Percentiles rank a stretch among this genome's conserved stretches.
Conservation (phyloP, 1,140 invertebrate species). For the Achroia grisella region DNA sequence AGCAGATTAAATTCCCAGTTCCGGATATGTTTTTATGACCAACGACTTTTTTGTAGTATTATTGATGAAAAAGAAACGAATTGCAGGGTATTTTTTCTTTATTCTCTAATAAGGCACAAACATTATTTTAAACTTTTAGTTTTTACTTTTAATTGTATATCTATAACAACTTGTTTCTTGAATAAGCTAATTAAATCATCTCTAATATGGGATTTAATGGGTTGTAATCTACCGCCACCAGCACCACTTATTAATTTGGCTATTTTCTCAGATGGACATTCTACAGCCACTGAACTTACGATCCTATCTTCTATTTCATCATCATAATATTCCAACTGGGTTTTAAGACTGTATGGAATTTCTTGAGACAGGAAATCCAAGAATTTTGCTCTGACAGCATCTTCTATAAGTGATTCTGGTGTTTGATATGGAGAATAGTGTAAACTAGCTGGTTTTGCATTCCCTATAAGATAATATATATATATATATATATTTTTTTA, state of each 20-base stretch:
- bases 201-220: conserved; percentile 76
- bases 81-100: too few relatives aligned
- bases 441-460: conserved; percentile 79
- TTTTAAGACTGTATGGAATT: conserved; percentile 85
- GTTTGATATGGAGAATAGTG: conserved; percentile 79
- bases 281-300: conserved; percentile 76
- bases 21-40: too few relatives aligned
- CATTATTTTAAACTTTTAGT: conserved; percentile 18
- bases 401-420: conserved; percentile 79
- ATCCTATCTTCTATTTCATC: conserved; percentile 75
- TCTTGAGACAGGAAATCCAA: conserved; percentile 86
- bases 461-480: conserved; percentile 81
- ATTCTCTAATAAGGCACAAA: too few relatives aligned
- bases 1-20: too few relatives aligned
- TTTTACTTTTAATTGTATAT: conserved; percentile 39
- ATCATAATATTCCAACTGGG: conserved; percentile 80
- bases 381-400: conserved; percentile 85
- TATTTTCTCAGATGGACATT: conserved; percentile 76
- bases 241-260: conserved; percentile 78
- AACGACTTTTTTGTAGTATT: too few relatives aligned
- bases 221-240: conserved; percentile 77
- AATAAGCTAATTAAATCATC: conserved; percentile 58
- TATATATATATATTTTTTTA: too few relatives aligned
- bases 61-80: too few relatives aligned
- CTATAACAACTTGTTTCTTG: conserved; percentile 46